Conservation (phyloP, 2,113 vertebrate genomes). For the Cettia cetti region DNA sequence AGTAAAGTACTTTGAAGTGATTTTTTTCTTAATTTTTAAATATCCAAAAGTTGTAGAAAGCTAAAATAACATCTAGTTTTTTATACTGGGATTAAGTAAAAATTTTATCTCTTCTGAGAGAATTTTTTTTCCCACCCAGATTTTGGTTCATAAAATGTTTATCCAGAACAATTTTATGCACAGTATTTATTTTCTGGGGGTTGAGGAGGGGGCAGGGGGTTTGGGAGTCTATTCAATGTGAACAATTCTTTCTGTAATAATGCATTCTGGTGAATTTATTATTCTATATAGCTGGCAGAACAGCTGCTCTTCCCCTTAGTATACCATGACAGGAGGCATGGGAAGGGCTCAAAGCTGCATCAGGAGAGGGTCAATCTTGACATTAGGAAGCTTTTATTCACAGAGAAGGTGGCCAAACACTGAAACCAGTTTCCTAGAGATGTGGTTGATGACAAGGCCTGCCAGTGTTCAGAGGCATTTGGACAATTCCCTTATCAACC, state of each 20-base stretch:
- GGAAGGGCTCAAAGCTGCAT: not conserved
- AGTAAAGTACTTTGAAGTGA: not conserved
- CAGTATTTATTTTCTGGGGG: rapidly evolving
- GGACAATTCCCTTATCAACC: not conserved
- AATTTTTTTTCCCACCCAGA: not conserved
- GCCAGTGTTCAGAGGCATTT: not conserved
- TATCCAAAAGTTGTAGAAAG: not conserved
- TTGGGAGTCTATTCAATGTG: not conserved
- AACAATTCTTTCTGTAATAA: not conserved
- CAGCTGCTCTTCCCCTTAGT: not conserved
- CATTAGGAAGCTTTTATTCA: not conserved
- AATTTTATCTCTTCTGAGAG: not conserved
- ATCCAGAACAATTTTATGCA: not conserved
- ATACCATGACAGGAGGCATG: rapidly evolving
- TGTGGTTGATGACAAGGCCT: rapidly evolving
- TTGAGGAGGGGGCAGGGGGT: rapidly evolving
- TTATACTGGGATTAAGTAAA: not conserved
- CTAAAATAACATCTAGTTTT: not conserved
- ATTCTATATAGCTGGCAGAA: not conserved
- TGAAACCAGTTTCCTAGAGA: not conserved
- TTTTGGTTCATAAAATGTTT: not conserved
- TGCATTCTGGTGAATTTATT: not conserved
- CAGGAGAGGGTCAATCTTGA: not conserved
- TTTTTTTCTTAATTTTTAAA: not conserved
- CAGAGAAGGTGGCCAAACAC: rapidly evolving